phyloP scores from a whole-genome alignment of 2,113 vertebrate species.

The Pseudorasbora parva region DNA sequence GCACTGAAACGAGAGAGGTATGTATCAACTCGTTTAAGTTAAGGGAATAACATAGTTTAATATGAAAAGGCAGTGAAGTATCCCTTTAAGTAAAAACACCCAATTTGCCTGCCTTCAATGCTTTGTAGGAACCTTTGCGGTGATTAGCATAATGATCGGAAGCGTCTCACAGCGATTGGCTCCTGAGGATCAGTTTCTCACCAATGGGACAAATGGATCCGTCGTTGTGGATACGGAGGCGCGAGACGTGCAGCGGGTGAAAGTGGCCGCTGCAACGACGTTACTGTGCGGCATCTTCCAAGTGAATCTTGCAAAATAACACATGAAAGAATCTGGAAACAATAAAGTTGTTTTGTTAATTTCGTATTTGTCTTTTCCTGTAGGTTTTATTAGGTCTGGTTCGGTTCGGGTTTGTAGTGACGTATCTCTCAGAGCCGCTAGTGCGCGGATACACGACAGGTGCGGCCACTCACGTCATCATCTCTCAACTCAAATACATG shows the following conservation, averaged over 20 bases:
- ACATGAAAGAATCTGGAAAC: background rate
- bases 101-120: background rate
- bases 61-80: too few relatives aligned
- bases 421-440: slow-evolving; percentile 91
- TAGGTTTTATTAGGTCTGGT: slow-evolving; percentile 87
- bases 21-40: too few relatives aligned
- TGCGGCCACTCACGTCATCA: slow-evolving; percentile 85
- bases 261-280: slow-evolving; percentile 82
- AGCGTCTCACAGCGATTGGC: slow-evolving; percentile 82
- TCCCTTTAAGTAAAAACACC: background rate
- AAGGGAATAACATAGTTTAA: too few relatives aligned
- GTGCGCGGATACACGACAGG: slow-evolving; percentile 91
- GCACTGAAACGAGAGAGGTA: too few relatives aligned
- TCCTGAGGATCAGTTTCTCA: slow-evolving; percentile 70
- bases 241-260: slow-evolving; percentile 72
- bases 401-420: slow-evolving; percentile 92
- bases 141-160: slow-evolving; percentile 93
- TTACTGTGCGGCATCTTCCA: slow-evolving; percentile 86
- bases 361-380: background rate
- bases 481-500: slow-evolving; percentile 92
- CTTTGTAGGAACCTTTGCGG: slow-evolving; percentile 86
- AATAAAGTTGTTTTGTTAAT: background rate
- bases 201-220: slow-evolving; percentile 74
- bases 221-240: slow-evolving; percentile 48
- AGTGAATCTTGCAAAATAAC: slow-evolving; percentile 68